Percentiles rank a stretch among this genome's conserved stretches.
These are phyloP conservation scores for Rhinogobius similis DNA, from an alignment of 2,113 vertebrate species.

Conservation along the genomic window DNA sequence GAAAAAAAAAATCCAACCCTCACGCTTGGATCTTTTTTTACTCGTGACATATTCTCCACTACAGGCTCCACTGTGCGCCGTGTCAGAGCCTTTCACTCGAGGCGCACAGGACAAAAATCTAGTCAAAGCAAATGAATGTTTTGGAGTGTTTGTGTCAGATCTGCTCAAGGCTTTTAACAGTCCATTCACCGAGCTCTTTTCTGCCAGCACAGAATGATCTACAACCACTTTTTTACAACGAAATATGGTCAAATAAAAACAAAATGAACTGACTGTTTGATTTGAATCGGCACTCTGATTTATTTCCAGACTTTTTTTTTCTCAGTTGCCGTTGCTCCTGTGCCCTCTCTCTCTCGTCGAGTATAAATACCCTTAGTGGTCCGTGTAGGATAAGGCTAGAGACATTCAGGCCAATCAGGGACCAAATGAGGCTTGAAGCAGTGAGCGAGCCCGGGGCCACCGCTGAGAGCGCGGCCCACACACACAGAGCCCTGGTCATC, in stretches of 20 bases:
- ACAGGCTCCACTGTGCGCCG: conserved; percentile 21
- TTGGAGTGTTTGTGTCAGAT: conserved; percentile 18
- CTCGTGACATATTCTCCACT: conserved; percentile 23
- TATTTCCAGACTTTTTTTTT: background rate
- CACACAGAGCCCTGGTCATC: background rate
- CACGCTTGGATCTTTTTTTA: conserved; percentile 21
- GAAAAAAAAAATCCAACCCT: conserved; percentile 18
- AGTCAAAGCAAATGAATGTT: conserved; percentile 21
- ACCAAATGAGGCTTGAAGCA: conserved; percentile 13
- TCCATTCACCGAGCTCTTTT: background rate
- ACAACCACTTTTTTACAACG: background rate
- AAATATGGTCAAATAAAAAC: background rate
- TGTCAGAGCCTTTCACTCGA: conserved; percentile 31
- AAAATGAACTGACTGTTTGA: background rate
- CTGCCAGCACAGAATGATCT: background rate
- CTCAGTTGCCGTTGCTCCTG: background rate
- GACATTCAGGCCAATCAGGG: conserved; percentile 11
- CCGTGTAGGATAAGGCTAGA: background rate
- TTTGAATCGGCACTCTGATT: background rate
- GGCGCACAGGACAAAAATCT: conserved; percentile 26
- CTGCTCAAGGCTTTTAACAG: conserved; percentile 15
- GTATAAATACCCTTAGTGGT: conserved; percentile 7
- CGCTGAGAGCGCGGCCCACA: background rate
- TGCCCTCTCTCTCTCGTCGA: background rate
- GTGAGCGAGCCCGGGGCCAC: background rate